phyloP scores from a whole-genome alignment of 2,888 invertebrate species.

The Torymus texanus region DNA sequence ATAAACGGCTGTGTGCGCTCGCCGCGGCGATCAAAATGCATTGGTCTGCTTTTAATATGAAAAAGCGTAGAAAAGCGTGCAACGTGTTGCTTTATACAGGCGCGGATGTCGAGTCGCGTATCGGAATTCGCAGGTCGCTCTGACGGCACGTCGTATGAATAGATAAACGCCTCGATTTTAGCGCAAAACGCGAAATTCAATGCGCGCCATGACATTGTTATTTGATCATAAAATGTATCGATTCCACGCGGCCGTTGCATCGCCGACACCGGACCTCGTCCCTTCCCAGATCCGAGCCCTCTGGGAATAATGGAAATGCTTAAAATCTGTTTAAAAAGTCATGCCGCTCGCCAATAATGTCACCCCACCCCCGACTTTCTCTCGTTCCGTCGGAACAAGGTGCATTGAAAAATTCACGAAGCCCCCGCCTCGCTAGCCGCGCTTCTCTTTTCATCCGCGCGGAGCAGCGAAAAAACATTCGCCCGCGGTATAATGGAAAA shows the following conservation, averaged over 20 bases:
- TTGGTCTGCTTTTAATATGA: constrained; percentile 9
- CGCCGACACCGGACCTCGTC: too few relatives aligned
- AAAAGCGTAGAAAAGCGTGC: neutral
- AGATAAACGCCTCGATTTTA: constrained; percentile 39
- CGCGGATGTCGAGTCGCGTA: constrained; percentile 9
- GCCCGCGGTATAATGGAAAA: too few relatives aligned
- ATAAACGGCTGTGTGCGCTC: neutral
- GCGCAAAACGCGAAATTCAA: constrained; percentile 47
- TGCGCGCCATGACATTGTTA: constrained; percentile 59
- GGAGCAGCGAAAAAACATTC: too few relatives aligned
- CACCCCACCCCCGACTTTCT: too few relatives aligned
- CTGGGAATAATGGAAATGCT: neutral
- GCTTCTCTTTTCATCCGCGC: too few relatives aligned
- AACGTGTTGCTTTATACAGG: constrained; percentile 10
- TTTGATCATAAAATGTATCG: constrained; percentile 62
- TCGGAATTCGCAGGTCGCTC: neutral
- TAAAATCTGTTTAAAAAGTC: constrained; percentile 16
- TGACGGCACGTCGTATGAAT: constrained; percentile 45
- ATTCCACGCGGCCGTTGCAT: constrained; percentile 42
- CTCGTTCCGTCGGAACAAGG: too few relatives aligned
- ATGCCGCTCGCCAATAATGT: neutral
- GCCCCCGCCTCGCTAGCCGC: too few relatives aligned
- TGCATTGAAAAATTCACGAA: too few relatives aligned
- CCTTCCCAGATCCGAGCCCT: neutral
- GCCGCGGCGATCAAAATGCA: constrained; percentile 18